These are phyloP conservation scores for Oscarella lobularis DNA, from an alignment of 37 sponge, comb jelly and placozoan species.

Conservation along the genomic window DNA sequence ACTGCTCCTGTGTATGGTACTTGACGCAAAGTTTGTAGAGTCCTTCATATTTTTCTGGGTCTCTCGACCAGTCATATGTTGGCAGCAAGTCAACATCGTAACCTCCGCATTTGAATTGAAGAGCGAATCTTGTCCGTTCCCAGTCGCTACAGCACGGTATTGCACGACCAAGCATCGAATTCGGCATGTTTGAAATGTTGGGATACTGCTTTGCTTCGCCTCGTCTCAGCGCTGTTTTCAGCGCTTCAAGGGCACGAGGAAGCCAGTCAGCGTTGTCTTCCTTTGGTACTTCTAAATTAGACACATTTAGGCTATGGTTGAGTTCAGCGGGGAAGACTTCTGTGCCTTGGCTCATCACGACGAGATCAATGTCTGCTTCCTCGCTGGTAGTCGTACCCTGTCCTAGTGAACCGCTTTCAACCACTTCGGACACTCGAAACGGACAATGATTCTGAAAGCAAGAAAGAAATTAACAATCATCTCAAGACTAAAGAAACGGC, in stretches of 20 bases:
- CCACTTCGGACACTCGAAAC: neutral
- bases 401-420: neutral
- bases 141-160: neutral
- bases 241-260: too few species aligned
- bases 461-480: too few species aligned
- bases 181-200: too few species aligned
- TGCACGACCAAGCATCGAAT: too few species aligned
- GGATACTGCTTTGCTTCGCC: too few species aligned
- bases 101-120: slow-evolving; percentile 1
- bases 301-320: too few species aligned
- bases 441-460: too few species aligned
- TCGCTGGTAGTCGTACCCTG: neutral
- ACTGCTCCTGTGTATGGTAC: neutral
- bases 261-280: too few species aligned
- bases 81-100: neutral
- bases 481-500: too few species aligned
- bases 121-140: neutral
- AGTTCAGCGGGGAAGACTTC: too few species aligned
- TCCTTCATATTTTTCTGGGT: neutral
- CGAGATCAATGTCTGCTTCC: neutral
- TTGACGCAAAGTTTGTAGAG: neutral
- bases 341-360: neutral
- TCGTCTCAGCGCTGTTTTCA: too few species aligned
- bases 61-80: neutral
- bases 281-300: too few species aligned